Evolutionary conservation across 23 tunicate genomes (phyloP).

Genomic region (Clavelina lepadiformis): DNA sequence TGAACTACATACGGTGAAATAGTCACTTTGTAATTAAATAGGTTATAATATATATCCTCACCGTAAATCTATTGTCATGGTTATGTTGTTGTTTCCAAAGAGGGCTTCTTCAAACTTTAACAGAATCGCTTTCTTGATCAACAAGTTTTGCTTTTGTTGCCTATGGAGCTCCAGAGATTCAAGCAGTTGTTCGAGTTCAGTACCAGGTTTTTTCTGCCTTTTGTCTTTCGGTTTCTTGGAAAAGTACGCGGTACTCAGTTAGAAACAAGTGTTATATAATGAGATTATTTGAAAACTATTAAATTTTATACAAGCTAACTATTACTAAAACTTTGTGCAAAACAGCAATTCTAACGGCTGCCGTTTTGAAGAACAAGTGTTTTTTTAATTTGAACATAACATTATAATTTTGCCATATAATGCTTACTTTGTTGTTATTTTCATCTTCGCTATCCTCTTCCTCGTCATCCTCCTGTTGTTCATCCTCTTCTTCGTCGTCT

Average conservation of each 20-base stretch:
- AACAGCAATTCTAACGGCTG: too few relatives aligned
- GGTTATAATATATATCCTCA: too few relatives aligned
- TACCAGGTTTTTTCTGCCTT: constrained; percentile 25
- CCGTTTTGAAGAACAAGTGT: too few relatives aligned
- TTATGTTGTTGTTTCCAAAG: constrained; percentile 89
- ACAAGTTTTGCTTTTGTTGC: constrained; percentile 78
- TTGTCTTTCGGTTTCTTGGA: neutral
- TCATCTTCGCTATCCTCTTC: constrained; percentile 34
- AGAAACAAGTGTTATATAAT: too few relatives aligned
- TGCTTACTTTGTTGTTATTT: constrained; percentile 11
- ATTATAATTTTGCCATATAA: neutral
- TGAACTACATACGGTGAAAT: too few relatives aligned
- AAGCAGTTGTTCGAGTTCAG: constrained; percentile 53
- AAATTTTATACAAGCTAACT: too few relatives aligned
- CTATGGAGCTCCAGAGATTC: constrained; percentile 58
- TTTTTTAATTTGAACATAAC: neutral
- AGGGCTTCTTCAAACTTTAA: constrained; percentile 89
- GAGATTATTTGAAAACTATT: too few relatives aligned
- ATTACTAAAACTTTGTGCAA: too few relatives aligned
- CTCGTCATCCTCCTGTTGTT: constrained; percentile 19
- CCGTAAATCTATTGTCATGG: constrained; percentile 90
- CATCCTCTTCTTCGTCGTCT: constrained; percentile 58
- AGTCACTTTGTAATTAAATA: too few relatives aligned
- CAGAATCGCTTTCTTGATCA: constrained; percentile 78
- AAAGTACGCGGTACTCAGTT: neutral